Conservation (phyloP, 2,797 vertebrate genomes). For the Tiaroga cobitis region DNA sequence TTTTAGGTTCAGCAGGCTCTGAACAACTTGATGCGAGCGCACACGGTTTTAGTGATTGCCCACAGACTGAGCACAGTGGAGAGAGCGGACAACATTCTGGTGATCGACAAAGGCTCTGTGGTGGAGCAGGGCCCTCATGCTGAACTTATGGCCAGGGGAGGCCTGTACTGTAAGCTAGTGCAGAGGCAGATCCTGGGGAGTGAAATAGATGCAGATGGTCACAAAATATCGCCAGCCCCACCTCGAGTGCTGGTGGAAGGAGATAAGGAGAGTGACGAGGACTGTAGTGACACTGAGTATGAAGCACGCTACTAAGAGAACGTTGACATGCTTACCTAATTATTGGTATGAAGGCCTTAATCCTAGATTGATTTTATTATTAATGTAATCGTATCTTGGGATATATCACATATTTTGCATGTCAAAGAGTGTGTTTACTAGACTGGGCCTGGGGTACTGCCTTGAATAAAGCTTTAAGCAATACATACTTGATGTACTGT, state of each 20-base stretch:
- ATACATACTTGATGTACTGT: slow-evolving; percentile 35
- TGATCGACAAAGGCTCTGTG: slow-evolving; percentile 84
- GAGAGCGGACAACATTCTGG: slow-evolving; percentile 85
- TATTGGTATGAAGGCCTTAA: slow-evolving; percentile 1
- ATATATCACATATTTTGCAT: slow-evolving; percentile 3
- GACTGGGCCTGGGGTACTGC: neutral
- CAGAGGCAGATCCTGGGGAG: slow-evolving; percentile 89
- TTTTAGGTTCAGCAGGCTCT: slow-evolving; percentile 92
- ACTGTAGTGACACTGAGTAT: slow-evolving; percentile 67
- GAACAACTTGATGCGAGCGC: slow-evolving; percentile 80
- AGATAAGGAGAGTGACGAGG: slow-evolving; percentile 43
- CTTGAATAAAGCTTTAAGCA: neutral
- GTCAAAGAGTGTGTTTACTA: slow-evolving; percentile 23
- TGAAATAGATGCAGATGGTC: slow-evolving; percentile 66
- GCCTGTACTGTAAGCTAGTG: slow-evolving; percentile 90
- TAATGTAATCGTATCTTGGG: neutral
- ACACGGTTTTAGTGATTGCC: slow-evolving; percentile 90
- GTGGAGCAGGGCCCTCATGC: slow-evolving; percentile 89
- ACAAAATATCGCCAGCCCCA: slow-evolving; percentile 6
- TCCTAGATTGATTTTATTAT: neutral
- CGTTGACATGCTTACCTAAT: neutral
- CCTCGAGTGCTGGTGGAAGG: slow-evolving; percentile 26
- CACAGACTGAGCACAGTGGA: slow-evolving; percentile 96
- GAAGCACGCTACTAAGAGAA: slow-evolving; percentile 66
- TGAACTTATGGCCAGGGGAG: slow-evolving; percentile 87